Evolutionary conservation across 2,888 invertebrate species (phyloP), one percentile per base, ranked within the genome.

Genomic region (Megastigmus dorsalis): DNA sequence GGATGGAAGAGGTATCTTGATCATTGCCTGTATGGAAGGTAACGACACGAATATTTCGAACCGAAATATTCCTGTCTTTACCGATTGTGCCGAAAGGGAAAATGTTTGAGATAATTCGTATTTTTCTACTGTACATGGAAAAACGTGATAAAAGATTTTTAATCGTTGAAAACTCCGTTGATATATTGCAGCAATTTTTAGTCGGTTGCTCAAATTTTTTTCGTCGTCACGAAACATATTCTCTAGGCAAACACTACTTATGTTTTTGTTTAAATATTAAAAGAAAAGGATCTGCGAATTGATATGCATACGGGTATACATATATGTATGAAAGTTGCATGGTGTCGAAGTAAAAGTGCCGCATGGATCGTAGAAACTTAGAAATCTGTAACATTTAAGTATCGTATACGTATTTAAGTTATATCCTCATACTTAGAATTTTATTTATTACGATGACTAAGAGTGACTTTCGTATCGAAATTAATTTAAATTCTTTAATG

Each of bases 331-430:
- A 30, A 15, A 50, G 23, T 63, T 75, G 75, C 75, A 75, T 75
- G 75, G n/a, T 57, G 23, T 43, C 26, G 33, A 55, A 70, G 41
- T 60, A 38, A 67, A 13, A 26, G 13, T 67, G 23, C 45, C 43
- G 75, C 75, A 75, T 75, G 75, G 15, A 71, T 67, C 36, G 71
- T 75, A 72, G 66, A 60, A 38, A 30, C n/a, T 52, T 68, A 63
- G 62, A 63, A 30, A 59, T 30, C n/a, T 45, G 66, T 75, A 60
- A 66, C 33, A 50, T 65, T 65, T 70, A 68, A 62, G 55, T 62
- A 41, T 41, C 38, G 15, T 66, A 36, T 13, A 65, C 9, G 63
- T 65, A 52, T 63, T 54, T 67, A 30, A 59, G 41, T 55, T 63
- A 23, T 20, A 23, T 60, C 28, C 26, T 57, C 18, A 15, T 63